Conservation (phyloP, 2,113 vertebrate genomes). For the Phocoena sinus region DNA sequence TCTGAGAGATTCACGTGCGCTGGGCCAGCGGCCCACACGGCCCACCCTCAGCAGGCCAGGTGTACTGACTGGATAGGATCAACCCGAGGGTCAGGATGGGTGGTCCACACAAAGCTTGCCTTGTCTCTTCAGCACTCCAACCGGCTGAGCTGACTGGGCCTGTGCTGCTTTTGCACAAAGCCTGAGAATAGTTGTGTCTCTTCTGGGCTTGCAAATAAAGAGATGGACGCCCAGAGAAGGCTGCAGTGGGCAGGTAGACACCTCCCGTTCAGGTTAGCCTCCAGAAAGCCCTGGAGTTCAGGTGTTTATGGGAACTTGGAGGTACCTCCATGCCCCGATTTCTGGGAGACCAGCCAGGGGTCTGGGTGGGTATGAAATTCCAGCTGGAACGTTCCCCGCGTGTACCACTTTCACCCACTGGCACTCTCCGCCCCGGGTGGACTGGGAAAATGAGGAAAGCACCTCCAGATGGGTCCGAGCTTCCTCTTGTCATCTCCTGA, state of each 20-base stretch:
- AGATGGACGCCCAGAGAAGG: not conserved
- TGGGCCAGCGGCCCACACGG: not conserved
- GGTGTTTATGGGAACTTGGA: not conserved
- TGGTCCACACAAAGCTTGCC: rapidly evolving
- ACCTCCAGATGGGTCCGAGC: not conserved
- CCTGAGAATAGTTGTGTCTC: not conserved
- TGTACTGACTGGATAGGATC: no score
- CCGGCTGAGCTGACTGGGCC: rapidly evolving
- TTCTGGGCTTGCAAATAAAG: not conserved
- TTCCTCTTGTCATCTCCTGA: not conserved
- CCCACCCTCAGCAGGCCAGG: not conserved
- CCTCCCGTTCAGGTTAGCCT: not conserved
- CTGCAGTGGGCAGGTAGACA: rapidly evolving
- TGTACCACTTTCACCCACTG: not conserved
- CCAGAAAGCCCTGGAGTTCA: not conserved
- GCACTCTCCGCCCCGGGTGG: not conserved
- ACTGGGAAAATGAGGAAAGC: not conserved
- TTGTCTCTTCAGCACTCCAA: rapidly evolving
- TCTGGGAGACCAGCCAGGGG: not conserved
- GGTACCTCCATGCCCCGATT: not conserved
- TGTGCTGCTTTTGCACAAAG: not conserved
- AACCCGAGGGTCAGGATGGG: rapidly evolving
- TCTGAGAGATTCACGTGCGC: not conserved
- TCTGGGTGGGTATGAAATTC: no score
- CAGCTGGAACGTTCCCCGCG: not conserved